A percentile compares a stretch with the other conserved stretches of the same genome.
phyloP scores from a whole-genome alignment of 64 coral and sea anemone species.

The Pocillopora damicornis region DNA sequence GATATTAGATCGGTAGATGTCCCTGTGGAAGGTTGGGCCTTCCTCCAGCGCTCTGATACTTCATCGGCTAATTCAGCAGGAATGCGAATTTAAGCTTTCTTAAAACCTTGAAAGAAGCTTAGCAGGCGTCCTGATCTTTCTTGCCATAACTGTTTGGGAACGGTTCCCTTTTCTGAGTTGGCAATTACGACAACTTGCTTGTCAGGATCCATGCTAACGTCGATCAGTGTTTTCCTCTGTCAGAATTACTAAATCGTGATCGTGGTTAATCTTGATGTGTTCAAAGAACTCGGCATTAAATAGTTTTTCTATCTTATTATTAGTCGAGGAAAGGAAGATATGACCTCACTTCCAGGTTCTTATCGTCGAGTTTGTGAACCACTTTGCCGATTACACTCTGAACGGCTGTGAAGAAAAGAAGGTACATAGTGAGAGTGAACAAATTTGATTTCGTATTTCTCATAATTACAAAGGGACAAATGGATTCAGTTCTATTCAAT shows the following conservation, averaged over 20 bases:
- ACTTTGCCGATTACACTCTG: not conserved
- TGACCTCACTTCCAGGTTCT: not conserved
- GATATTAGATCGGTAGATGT: not conserved
- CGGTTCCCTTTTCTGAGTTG: not conserved
- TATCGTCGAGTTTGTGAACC: constrained; percentile 5
- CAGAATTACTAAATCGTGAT: not conserved
- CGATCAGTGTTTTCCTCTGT: not conserved
- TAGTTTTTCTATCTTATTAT: not conserved
- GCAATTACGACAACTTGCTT: not conserved
- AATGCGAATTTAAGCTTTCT: not conserved
- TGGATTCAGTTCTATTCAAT: too few relatives aligned
- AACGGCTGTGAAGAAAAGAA: not conserved
- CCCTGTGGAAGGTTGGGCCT: not conserved
- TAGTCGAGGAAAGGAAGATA: constrained; percentile 21
- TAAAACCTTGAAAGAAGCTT: constrained; percentile 11
- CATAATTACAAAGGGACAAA: too few relatives aligned
- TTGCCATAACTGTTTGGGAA: not conserved
- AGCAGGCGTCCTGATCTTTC: not conserved
- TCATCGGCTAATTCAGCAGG: not conserved
- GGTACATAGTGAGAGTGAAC: not conserved
- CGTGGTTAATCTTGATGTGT: not conserved
- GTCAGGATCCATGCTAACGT: not conserved
- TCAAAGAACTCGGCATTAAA: constrained; percentile 4
- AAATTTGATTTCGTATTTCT: too few relatives aligned
- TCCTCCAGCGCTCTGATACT: not conserved